Conservation (phyloP, 2,888 invertebrate genomes). For the Ichneumoninae sp. region DNA sequence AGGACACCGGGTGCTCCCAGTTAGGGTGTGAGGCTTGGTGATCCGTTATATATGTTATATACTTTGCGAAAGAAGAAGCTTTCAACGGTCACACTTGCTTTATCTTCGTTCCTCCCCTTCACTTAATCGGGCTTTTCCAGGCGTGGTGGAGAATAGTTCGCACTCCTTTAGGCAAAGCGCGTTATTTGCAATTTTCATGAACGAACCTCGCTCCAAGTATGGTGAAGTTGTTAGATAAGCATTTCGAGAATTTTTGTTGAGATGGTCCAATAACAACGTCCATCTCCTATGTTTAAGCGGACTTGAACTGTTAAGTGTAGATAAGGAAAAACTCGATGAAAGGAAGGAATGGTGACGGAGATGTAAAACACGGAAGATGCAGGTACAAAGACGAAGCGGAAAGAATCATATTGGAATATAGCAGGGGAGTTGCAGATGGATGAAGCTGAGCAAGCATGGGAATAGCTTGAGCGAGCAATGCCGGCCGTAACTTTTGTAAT, state of each 20-base stretch:
- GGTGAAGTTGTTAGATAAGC: neutral
- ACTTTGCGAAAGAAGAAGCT: constrained; percentile 13
- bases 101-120: constrained; percentile 30
- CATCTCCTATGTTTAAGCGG: neutral
- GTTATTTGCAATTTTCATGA: constrained; percentile 24
- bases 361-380: constrained; percentile 17
- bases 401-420: constrained; percentile 41
- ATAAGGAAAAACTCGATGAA: constrained; percentile 5
- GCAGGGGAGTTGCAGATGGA: constrained; percentile 53
- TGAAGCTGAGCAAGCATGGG: constrained; percentile 48
- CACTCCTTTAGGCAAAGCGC: constrained; percentile 17
- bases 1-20: constrained; percentile 13
- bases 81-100: constrained; percentile 5
- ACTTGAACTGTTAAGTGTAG: neutral
- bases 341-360: neutral
- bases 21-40: constrained; percentile 5
- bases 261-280: neutral
- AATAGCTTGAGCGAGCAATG: constrained; percentile 52
- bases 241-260: neutral
- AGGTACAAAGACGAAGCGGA: constrained; percentile 36
- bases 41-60: neutral
- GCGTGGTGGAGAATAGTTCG: neutral
- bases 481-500: constrained; percentile 82
- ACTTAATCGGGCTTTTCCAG: constrained; percentile 7
- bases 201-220: neutral